Conservation (phyloP, 2,797 vertebrate genomes). For the Crax fasciolata region DNA sequence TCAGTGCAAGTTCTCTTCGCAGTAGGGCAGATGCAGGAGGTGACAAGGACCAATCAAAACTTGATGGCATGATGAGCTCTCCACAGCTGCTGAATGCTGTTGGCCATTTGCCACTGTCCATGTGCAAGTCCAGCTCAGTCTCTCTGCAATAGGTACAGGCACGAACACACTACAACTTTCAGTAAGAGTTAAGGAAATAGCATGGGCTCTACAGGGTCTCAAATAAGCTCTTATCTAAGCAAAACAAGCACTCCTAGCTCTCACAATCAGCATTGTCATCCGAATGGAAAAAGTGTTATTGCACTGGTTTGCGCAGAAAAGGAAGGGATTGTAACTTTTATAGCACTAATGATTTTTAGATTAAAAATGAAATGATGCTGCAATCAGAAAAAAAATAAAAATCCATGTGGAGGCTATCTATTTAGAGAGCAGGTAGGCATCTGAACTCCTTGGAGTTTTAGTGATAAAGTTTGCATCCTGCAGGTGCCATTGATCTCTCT, state of each 20-base stretch:
- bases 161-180: fast-evolving
- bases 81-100: background rate
- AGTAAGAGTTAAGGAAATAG: background rate
- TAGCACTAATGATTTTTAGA: slow-evolving; percentile 9
- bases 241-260: background rate
- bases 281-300: background rate
- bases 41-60: background rate
- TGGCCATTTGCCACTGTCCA: fast-evolving
- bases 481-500: background rate
- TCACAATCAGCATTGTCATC: background rate
- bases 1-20: background rate
- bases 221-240: background rate
- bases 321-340: background rate
- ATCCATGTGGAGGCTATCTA: background rate
- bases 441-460: fast-evolving
- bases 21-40: background rate
- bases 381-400: slow-evolving; percentile 36
- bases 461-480: background rate
- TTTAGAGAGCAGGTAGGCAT: background rate
- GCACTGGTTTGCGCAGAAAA: background rate
- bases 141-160: background rate
- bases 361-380: slow-evolving; percentile 27
- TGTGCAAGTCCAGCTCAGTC: background rate
- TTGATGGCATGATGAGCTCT: background rate
- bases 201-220: background rate